A percentile compares a stretch with the other conserved stretches of the same genome.
Evolutionary conservation across 2,888 invertebrate species (phyloP).

Genomic region (Muschampia plurimacula): DNA sequence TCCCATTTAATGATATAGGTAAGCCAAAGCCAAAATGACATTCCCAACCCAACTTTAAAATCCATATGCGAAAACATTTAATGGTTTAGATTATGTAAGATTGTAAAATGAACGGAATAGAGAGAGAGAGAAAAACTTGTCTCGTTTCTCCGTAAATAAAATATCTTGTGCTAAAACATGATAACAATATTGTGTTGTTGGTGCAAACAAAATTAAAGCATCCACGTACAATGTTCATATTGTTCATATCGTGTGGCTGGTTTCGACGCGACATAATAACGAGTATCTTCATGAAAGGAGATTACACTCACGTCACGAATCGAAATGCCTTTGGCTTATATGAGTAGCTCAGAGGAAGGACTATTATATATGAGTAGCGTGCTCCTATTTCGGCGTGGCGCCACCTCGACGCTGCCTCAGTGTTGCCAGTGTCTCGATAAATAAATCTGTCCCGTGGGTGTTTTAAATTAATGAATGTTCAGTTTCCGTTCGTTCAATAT

Average conservation of each 20-base stretch:
- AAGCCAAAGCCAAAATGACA: too few relatives aligned
- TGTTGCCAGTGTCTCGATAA: neutral
- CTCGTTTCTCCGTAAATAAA: too few relatives aligned
- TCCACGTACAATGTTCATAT: neutral
- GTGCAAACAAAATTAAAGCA: neutral
- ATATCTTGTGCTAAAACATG: neutral
- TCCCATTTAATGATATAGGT: too few relatives aligned
- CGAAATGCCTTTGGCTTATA: constrained; percentile 1
- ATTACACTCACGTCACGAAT: constrained; percentile 11
- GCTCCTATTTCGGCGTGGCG: constrained; percentile 32
- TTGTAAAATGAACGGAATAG: too few relatives aligned
- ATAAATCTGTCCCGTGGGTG: constrained; percentile 1
- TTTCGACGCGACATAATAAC: constrained; percentile 18
- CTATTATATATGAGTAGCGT: neutral
- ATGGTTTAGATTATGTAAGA: too few relatives aligned
- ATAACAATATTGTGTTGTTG: neutral
- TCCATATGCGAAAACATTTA: too few relatives aligned
- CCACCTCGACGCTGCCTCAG: constrained; percentile 11
- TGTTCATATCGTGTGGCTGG: constrained; percentile 27
- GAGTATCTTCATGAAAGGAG: constrained; percentile 23
- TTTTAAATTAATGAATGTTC: constrained; percentile 25
- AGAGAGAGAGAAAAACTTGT: too few relatives aligned
- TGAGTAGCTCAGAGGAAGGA: too few relatives aligned
- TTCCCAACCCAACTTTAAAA: too few relatives aligned
- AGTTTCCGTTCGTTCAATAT: neutral